These are phyloP conservation scores for Delichon dasypus DNA, from an alignment of 2,797 vertebrate genomes.

Conservation along the genomic window DNA sequence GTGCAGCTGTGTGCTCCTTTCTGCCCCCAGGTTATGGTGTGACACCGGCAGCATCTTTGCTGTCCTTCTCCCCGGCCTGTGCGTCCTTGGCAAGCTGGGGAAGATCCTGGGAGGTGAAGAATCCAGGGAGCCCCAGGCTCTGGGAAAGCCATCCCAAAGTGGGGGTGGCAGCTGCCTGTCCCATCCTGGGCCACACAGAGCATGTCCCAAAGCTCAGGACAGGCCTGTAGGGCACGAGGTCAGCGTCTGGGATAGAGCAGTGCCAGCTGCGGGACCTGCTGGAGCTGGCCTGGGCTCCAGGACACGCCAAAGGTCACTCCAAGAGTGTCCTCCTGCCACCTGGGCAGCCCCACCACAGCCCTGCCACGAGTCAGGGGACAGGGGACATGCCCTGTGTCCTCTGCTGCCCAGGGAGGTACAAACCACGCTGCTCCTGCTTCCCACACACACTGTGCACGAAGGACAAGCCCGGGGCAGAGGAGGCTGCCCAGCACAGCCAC, in stretches of 20 bases:
- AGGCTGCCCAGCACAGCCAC: not conserved
- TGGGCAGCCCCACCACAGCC: not conserved
- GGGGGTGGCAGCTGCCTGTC: not conserved
- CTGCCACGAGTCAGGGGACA: not conserved
- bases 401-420: not conserved
- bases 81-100: not conserved
- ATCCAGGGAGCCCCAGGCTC: not conserved
- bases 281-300: not conserved
- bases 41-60: not conserved
- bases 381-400: not conserved
- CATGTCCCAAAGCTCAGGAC: not conserved
- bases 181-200: not conserved
- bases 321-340: not conserved
- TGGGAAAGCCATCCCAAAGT: not conserved
- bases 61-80: not conserved
- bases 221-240: not conserved
- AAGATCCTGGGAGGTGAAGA: not conserved
- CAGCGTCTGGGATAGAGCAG: not conserved
- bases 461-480: not conserved
- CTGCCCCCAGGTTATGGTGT: not conserved
- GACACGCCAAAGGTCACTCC: not conserved
- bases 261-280: not conserved
- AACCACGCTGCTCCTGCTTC: not conserved
- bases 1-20: not conserved
- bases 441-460: rapidly evolving